Conservation (phyloP, 2,797 vertebrate species). For the Echeneis naucrates region DNA sequence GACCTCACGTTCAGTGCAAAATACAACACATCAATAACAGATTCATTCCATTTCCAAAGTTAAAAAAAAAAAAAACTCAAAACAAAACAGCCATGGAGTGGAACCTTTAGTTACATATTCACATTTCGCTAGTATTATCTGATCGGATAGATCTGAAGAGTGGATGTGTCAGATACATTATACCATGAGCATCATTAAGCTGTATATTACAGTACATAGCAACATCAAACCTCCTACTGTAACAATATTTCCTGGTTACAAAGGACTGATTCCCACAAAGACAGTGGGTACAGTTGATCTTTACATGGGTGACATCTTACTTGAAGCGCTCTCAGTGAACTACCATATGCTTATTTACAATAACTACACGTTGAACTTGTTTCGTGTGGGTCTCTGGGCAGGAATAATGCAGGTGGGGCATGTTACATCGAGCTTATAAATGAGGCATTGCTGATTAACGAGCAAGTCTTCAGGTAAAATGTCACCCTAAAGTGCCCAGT, state of each 20-base stretch:
- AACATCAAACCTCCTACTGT: constrained; percentile 69
- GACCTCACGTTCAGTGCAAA: constrained; percentile 78
- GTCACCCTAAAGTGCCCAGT: constrained; percentile 76
- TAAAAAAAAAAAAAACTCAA: too few relatives aligned
- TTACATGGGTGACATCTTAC: constrained; percentile 74
- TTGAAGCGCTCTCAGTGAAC: constrained; percentile 66
- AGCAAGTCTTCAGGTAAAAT: constrained; percentile 74
- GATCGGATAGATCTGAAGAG: constrained; percentile 60
- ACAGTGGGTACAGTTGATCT: constrained; percentile 54
- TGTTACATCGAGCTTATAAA: constrained; percentile 59
- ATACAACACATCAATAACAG: constrained; percentile 69
- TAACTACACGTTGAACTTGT: constrained; percentile 46
- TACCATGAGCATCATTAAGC: constrained; percentile 64
- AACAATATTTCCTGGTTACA: constrained; percentile 67
- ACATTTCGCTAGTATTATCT: constrained; percentile 72
- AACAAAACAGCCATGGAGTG: constrained; percentile 60
- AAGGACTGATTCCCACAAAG: constrained; percentile 57
- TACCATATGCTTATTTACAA: constrained; percentile 70
- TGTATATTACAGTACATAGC: constrained; percentile 75
- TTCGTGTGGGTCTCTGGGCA: constrained; percentile 16
- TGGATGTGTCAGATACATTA: constrained; percentile 64
- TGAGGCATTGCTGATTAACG: constrained; percentile 56
- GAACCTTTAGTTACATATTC: constrained; percentile 74
- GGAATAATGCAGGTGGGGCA: constrained; percentile 45
- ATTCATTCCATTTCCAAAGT: constrained; percentile 52